phyloP scores from a whole-genome alignment of 2,888 invertebrate species.

The Cyaniris semiargus region DNA sequence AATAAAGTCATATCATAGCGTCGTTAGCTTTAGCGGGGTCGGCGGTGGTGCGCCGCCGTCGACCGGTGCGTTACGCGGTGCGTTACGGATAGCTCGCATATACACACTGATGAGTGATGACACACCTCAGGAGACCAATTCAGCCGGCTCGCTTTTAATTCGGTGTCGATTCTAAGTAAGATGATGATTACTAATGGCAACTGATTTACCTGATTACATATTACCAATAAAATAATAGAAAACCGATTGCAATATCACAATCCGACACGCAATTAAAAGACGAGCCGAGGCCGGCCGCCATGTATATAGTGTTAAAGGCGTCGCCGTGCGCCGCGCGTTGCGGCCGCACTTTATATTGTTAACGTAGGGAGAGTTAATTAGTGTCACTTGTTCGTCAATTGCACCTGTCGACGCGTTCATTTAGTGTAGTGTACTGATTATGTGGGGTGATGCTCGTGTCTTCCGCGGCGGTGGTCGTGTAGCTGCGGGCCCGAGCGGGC shows the following conservation, averaged over 20 bases:
- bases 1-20: conserved; percentile 58
- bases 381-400: conserved; percentile 80
- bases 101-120: neutral
- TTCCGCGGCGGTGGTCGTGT: conserved; percentile 20
- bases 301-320: conserved; percentile 68
- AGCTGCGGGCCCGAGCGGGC: neutral
- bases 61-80: conserved; percentile 41
- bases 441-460: conserved; percentile 27
- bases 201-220: neutral
- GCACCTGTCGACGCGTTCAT: conserved; percentile 75
- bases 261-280: conserved; percentile 27
- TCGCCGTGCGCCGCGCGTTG: conserved; percentile 54
- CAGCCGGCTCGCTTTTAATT: conserved; percentile 8
- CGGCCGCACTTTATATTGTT: conserved; percentile 62
- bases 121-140: conserved; percentile 13
- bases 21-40: conserved; percentile 50
- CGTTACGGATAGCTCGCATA: conserved; percentile 36
- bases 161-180: neutral
- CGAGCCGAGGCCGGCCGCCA: conserved; percentile 40
- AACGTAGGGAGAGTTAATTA: conserved; percentile 73
- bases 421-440: conserved; percentile 58
- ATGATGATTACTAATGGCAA: neutral
- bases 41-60: conserved; percentile 46
- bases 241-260: neutral
- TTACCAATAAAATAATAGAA: neutral